Evolutionary conservation across 1,140 invertebrate species (phyloP).

Genomic region (Piezodorus guildinii): DNA sequence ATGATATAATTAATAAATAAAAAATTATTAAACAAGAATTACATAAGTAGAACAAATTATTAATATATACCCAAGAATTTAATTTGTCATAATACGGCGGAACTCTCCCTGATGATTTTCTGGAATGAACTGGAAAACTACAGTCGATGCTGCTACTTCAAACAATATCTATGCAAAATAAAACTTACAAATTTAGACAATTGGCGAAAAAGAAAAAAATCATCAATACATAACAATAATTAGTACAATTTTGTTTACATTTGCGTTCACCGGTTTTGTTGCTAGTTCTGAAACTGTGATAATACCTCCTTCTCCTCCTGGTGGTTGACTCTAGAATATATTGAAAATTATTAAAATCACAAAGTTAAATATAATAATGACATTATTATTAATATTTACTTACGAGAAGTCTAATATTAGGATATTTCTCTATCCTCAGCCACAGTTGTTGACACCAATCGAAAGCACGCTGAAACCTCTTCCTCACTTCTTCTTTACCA

Average conservation of each 20-base stretch:
- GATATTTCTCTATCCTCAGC: slow-evolving; percentile 55
- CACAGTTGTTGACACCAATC: slow-evolving; percentile 60
- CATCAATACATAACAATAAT: neutral
- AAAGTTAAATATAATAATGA: slow-evolving; percentile 16
- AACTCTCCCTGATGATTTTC: slow-evolving; percentile 41
- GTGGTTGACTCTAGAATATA: slow-evolving; percentile 49
- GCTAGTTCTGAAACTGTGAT: slow-evolving; percentile 49
- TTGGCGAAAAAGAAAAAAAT: slow-evolving; percentile 17
- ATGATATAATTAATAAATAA: neutral
- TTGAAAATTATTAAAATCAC: slow-evolving; percentile 5
- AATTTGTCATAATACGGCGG: slow-evolving; percentile 78
- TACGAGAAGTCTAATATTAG: slow-evolving; percentile 61
- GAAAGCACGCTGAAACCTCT: slow-evolving; percentile 60
- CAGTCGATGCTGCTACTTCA: slow-evolving; percentile 67
- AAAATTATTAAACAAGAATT: too few species aligned
- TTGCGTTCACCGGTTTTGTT: slow-evolving; percentile 48
- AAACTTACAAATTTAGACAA: slow-evolving; percentile 25
- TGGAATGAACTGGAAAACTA: slow-evolving; percentile 81
- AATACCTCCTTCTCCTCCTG: slow-evolving; percentile 53
- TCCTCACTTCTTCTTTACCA: slow-evolving; percentile 63
- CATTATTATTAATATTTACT: slow-evolving; percentile 31
- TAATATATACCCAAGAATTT: slow-evolving; percentile 61
- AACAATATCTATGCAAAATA: slow-evolving; percentile 48
- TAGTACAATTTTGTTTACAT: slow-evolving; percentile 35
- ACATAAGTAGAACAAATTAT: too few species aligned